Percentiles rank a stretch among this genome's conserved stretches.
Conservation (phyloP, 2,888 invertebrate species). For the Erannis defoliaria region DNA sequence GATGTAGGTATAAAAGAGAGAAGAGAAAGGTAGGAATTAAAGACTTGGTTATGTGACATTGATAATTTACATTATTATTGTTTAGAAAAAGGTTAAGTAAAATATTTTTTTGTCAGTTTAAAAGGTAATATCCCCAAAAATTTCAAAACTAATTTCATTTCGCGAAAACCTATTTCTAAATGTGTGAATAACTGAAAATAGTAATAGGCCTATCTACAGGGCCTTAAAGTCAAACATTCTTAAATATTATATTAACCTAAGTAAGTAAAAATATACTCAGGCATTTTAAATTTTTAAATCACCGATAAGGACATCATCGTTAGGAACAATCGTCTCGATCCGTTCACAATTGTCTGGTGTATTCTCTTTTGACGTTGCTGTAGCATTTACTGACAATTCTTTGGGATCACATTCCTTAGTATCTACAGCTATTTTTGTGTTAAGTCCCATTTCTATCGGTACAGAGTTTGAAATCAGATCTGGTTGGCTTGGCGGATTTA, state of each 20-base stretch:
- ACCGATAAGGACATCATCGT: constrained; percentile 16
- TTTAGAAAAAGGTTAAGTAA: too few relatives aligned
- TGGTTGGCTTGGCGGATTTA: constrained; percentile 7
- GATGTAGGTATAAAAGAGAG: too few relatives aligned
- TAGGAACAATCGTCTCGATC: constrained; percentile 9
- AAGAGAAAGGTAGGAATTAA: too few relatives aligned
- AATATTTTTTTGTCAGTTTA: neutral
- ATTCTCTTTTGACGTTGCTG: constrained; percentile 1
- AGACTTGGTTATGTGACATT: too few relatives aligned
- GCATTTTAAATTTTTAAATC: constrained; percentile 11
- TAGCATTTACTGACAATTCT: neutral
- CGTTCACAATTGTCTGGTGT: constrained; percentile 1
- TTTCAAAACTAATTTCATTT: neutral
- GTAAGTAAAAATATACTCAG: neutral
- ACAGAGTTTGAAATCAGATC: neutral
- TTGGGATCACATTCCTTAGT: neutral
- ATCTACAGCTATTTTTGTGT: constrained; percentile 16
- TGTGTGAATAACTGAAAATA: too few relatives aligned
- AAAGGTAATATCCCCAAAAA: neutral
- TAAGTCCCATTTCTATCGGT: constrained; percentile 20
- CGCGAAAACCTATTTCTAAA: too few relatives aligned
- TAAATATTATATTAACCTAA: neutral
- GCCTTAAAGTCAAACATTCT: neutral
- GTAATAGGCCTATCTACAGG: too few relatives aligned
- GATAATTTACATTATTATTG: too few relatives aligned